These are phyloP conservation scores for Neomonachus schauinslandi DNA, from an alignment of 2,113 vertebrate species.

Conservation along the genomic window DNA sequence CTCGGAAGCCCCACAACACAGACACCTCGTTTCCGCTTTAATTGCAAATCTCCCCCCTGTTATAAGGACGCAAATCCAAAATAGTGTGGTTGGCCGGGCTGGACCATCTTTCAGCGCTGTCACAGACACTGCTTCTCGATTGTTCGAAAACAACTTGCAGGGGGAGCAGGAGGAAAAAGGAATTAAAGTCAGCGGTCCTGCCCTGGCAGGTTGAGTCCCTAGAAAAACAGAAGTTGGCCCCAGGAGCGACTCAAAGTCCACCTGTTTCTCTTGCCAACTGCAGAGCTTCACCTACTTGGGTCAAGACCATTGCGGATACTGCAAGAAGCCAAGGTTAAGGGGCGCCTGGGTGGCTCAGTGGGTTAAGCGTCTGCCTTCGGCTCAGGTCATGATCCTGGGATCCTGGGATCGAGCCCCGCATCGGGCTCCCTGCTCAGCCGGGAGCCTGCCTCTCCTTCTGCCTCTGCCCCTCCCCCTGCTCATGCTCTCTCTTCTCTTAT, in stretches of 20 bases:
- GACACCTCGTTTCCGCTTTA: neutral
- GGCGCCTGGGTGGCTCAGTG: neutral
- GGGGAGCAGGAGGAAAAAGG: neutral
- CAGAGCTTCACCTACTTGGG: neutral
- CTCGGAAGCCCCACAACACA: neutral
- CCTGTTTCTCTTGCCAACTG: neutral
- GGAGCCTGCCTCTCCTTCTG: neutral
- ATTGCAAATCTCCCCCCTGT: neutral
- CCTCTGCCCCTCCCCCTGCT: neutral
- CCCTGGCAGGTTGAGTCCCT: neutral
- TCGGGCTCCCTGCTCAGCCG: no score
- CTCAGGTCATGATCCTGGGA: neutral
- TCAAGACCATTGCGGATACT: neutral
- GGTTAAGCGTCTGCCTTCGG: no score
- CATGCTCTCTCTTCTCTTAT: no score
- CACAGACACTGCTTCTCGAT: neutral
- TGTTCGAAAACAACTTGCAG: neutral
- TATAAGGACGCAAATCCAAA: neutral
- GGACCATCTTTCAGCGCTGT: neutral
- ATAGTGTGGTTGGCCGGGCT: neutral
- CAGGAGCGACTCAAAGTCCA: neutral
- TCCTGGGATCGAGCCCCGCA: no score
- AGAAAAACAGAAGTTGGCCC: neutral
- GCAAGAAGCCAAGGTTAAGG: neutral
- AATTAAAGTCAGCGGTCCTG: neutral